Evolutionary conservation across 1,140 invertebrate species (phyloP).

Genomic region (Heliothis virescens): DNA sequence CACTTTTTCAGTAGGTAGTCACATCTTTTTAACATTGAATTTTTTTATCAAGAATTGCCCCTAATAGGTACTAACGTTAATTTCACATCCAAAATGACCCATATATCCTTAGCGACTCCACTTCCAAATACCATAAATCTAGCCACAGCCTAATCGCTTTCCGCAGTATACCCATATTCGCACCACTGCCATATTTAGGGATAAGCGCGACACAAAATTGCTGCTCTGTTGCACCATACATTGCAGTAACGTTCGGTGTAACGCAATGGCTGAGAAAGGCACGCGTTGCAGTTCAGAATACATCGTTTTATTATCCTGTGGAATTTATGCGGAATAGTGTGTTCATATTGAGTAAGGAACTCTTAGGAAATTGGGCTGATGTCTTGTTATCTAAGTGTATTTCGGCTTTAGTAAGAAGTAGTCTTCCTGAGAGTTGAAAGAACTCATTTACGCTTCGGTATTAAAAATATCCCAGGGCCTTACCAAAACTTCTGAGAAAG

Average conservation of each 20-base stretch:
- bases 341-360: neutral
- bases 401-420: no score
- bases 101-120: neutral
- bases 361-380: neutral
- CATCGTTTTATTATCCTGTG: neutral
- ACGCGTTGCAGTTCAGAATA: slow-evolving; percentile 7
- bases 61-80: neutral
- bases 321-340: slow-evolving; percentile 1
- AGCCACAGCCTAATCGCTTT: neutral
- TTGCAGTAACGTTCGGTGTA: slow-evolving; percentile 16
- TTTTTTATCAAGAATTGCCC: no score
- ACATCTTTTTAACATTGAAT: no score
- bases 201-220: slow-evolving; percentile 30
- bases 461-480: no score
- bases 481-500: no score
- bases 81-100: neutral
- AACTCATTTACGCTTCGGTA: no score
- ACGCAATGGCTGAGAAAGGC: slow-evolving; percentile 29
- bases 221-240: slow-evolving; percentile 2
- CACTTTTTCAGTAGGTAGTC: no score
- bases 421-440: no score
- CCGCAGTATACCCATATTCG: slow-evolving; percentile 8
- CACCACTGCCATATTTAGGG: slow-evolving; percentile 27
- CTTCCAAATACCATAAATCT: slow-evolving; percentile 12
- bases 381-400: no score